Evolutionary conservation across 2,888 invertebrate species (phyloP), one percentile per base, ranked within the genome.

Genomic region (Eupithecia pulchellata): DNA sequence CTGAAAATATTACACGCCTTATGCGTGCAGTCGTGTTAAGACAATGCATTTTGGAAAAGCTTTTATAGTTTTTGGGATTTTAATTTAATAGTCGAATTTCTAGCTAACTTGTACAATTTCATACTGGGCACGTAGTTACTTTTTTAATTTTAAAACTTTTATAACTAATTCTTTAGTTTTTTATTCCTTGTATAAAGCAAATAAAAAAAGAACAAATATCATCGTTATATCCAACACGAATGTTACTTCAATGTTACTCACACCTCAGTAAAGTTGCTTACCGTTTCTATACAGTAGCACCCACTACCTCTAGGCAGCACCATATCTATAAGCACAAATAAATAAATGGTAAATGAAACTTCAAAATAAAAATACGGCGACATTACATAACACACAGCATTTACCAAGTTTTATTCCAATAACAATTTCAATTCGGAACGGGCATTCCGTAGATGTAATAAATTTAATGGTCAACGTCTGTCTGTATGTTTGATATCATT

Each of bases 401-500:
- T 47, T 52, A 20, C n/a, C 47, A 47, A 47, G 47, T 20, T 20
- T 47, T 47, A 47, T 47, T 52, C 52, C 72, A 64, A 36, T 68
- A 30, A 30, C 61, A 69, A 71, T 67, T 64, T 71, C 42, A 30
- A 55, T 34, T 29, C 57, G 36, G 63, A 66, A 67, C 70, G 27
- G 36, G 58, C 65, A 67, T 73, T 64, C 72, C 72, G 64, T 71
- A 67, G 13, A 25, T 69, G 69, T 67, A 67, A 73, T 73, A 73
- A 73, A 73, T 73, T 73, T 27, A 70, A 73, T 64, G 69, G 64
- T 57, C 67, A 64, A 57, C 39, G 68, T 72, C 72, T 69, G 71
- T 69, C 72, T 30, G 67, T 69, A 61, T 67, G 67, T 73, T 67
- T 64, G 69, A 32, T 60, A 73, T 73, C 73, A 73, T 73, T 73